Base-by-base conservation (phyloP, 92 coral and sea anemone genomes). In the Micromussa lordhowensis region DNA sequence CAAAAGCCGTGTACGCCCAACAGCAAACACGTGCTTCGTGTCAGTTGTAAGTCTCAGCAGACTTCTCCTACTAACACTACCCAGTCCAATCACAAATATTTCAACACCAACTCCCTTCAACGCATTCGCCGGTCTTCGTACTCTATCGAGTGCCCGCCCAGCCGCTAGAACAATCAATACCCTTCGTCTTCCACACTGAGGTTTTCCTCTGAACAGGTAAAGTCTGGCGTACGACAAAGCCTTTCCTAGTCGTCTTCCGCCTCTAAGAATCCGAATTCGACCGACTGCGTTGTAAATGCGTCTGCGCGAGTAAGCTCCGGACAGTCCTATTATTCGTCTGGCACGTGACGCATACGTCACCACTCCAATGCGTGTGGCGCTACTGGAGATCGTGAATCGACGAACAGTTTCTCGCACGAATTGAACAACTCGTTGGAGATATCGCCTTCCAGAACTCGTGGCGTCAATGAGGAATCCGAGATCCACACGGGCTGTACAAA, bases 171-270 rank as follows among this genome's bases (percentile, higher is more conserved):
- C 88, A 5, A 95, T 78, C 68, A 95, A 88, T n/a, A 93, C 92
- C 24, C 93, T 91, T 83, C 93, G 88, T 64, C 94, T 87, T 30
- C 98, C 98, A 77, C 98, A 92, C 34, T 70, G 86, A 31, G 98
- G 98, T 81, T 63, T 94, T 54, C 90, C 91, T n/a, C 76, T 85
- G 75, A 95, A 95, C 83, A 95, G 64, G 51, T 91, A 75, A 14
- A 69, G 85, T 82, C 86, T 88, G 29, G 89, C 66, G 29, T 91
- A 86, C 16, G 77, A 49, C 34, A 95, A 83, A 21, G 96, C 95
- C 26, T 64, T 88, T 29, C 98, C 98, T 15, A 93, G 84, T 26
- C 77, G 54, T 49, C 89, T 77, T 22, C 86, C 38, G 49, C 89
- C 91, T 35, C 93, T 61, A 22, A 77, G 53, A 49, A n/a, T 38